Evolutionary conservation across 2,888 invertebrate species (phyloP), one percentile per base, ranked within the genome.

Genomic region (Tetragonula carbonaria): DNA sequence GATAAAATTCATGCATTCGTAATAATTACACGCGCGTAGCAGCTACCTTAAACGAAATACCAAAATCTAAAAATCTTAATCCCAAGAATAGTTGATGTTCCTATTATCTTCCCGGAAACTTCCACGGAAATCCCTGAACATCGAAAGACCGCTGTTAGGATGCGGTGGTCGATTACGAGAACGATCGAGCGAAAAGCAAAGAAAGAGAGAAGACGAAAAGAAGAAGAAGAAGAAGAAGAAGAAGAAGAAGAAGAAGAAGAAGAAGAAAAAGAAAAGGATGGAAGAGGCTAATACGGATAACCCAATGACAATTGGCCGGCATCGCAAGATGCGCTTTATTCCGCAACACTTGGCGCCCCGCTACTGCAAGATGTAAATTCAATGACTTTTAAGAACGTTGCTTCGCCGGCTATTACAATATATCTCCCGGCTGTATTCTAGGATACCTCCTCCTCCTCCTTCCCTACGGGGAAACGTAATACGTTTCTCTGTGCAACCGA

Each of bases 241-340:
- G 28, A 38, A n/a, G 4, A 68, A 57, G 21, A 45, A 63, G n/a
- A 21, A 33, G 28, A 66, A 45, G 71, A 33, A 4, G 18, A 82
- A 18, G 4, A 68, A 53, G 21, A 45, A 68, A 23, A 23, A 50
- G 28, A 66, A 45, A 73, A 33, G 18, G 18, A 82, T 78, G 62
- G 78, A 66, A 21, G 65, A 50, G 73, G 74, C 59, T 82, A 84
- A 90, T 90, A 91, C 88, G 89, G 91, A 91, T 91, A 90, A 89
- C 80, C 80, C 81, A 82, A 86, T 84, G 82, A 91, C 90, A 88
- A 90, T 87, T 91, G 87, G 86, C 80, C 75, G 50, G 50, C 53
- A 53, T 74, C 67, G 82, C 74, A 79, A 86, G 82, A 84, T 74
- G 78, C 78, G 77, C 63, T 82, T 85, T 82, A 82, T 75, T 76